These are phyloP conservation scores for Drosophila ambigua DNA, from an alignment of 1,140 invertebrate species.

Conservation along the genomic window DNA sequence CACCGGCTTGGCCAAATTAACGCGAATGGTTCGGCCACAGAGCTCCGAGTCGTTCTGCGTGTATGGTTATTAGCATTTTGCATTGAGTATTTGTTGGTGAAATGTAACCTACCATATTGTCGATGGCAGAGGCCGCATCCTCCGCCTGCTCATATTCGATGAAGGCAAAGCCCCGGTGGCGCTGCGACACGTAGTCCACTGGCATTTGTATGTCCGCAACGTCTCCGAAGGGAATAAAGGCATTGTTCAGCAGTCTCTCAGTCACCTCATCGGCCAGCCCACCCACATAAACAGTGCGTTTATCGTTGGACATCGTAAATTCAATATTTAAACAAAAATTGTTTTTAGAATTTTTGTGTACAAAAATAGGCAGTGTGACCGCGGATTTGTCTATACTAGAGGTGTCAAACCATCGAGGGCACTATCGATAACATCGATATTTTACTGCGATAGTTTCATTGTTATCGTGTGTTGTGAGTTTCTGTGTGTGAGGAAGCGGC, in stretches of 20 bases:
- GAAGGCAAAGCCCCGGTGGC: conserved; percentile 98
- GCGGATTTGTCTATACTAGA: no score
- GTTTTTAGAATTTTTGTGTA: no score
- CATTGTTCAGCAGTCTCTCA: conserved; percentile 97
- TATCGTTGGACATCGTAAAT: conserved; percentile 86
- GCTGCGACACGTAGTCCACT: conserved; percentile 98
- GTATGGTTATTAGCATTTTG: no score
- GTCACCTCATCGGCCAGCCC: conserved; percentile 99
- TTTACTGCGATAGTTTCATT: no score
- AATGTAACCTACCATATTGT: conserved; percentile 94
- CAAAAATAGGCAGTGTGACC: no score
- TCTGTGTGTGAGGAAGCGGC: no score
- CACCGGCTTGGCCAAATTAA: conserved; percentile 98
- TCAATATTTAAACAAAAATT: background rate
- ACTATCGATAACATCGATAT: no score
- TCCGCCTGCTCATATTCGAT: conserved; percentile 97
- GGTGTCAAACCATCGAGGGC: no score
- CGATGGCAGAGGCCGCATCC: conserved; percentile 98
- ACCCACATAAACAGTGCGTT: conserved; percentile 92
- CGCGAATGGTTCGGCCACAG: conserved; percentile 97
- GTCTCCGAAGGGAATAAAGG: conserved; percentile 99
- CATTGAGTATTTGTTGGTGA: background rate
- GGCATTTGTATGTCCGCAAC: conserved; percentile 99
- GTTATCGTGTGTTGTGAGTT: no score
- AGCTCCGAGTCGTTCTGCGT: conserved; percentile 97